phyloP scores from a whole-genome alignment of 2,113 vertebrate species.

The Sinocyclocheilus maitianheensis region DNA sequence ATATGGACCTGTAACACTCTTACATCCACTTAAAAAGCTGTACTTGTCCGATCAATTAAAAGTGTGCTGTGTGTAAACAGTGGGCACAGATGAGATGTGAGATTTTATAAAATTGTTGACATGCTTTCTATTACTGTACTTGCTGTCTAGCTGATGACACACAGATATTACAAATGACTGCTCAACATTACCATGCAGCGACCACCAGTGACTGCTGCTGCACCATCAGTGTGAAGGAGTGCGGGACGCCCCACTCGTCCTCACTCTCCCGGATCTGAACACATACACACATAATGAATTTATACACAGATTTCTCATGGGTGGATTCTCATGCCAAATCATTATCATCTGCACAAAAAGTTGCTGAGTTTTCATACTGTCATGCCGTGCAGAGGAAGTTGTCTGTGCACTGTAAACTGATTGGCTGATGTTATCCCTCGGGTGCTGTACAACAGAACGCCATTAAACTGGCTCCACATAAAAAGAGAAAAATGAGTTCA shows the following conservation, averaged over 20 bases:
- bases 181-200: constrained; percentile 80
- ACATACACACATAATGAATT: constrained; percentile 30
- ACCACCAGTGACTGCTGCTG: constrained; percentile 91
- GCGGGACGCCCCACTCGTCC: constrained; percentile 94
- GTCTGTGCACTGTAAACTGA: constrained; percentile 96
- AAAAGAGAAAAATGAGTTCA: neutral
- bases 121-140: no score
- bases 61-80: no score
- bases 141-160: no score
- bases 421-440: constrained; percentile 91
- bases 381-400: constrained; percentile 90
- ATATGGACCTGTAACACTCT: neutral
- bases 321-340: neutral
- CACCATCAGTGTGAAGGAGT: constrained; percentile 90
- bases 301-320: constrained; percentile 26
- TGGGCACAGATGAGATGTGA: no score
- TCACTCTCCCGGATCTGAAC: constrained; percentile 92
- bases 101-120: no score
- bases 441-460: constrained; percentile 91
- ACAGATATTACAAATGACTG: no score
- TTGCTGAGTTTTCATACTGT: constrained; percentile 78
- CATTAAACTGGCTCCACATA: constrained; percentile 83
- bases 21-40: no score
- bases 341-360: neutral
- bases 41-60: no score